phyloP scores from a whole-genome alignment of 2,888 invertebrate species.

The Diabrotica balteata region DNA sequence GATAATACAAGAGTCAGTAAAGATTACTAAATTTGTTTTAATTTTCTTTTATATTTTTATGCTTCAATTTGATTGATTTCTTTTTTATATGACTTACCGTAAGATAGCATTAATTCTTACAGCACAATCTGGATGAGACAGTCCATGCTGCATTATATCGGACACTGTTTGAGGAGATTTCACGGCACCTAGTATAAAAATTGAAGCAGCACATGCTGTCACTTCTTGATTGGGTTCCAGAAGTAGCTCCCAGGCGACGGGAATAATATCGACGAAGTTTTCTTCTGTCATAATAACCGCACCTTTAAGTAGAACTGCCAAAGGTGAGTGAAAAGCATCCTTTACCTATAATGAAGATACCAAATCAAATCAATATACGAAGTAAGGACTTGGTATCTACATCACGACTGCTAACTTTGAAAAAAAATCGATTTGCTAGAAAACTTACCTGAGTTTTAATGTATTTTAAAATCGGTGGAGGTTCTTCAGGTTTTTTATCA shows the following conservation, averaged over 20 bases:
- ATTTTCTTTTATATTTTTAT: no score
- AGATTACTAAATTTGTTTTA: no score
- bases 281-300: conserved; percentile 89
- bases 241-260: conserved; percentile 94
- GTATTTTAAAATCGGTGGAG: conserved; percentile 78
- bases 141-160: conserved; percentile 86
- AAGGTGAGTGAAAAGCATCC: conserved; percentile 87
- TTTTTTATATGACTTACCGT: conserved; percentile 60
- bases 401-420: no score
- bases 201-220: conserved; percentile 82
- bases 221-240: conserved; percentile 91
- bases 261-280: conserved; percentile 84
- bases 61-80: no score
- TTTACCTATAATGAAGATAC: conserved; percentile 68
- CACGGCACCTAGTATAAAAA: conserved; percentile 93
- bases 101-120: conserved; percentile 84
- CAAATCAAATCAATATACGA: neutral
- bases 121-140: conserved; percentile 84
- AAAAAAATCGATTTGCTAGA: no score
- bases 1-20: no score
- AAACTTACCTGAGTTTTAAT: conserved; percentile 74
- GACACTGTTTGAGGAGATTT: conserved; percentile 89
- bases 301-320: conserved; percentile 87
- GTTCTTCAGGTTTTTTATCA: conserved; percentile 65
- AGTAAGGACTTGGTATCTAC: neutral